These are phyloP conservation scores for Drosophila ficusphila DNA, from an alignment of 1,140 invertebrate genomes.

Conservation along the genomic window DNA sequence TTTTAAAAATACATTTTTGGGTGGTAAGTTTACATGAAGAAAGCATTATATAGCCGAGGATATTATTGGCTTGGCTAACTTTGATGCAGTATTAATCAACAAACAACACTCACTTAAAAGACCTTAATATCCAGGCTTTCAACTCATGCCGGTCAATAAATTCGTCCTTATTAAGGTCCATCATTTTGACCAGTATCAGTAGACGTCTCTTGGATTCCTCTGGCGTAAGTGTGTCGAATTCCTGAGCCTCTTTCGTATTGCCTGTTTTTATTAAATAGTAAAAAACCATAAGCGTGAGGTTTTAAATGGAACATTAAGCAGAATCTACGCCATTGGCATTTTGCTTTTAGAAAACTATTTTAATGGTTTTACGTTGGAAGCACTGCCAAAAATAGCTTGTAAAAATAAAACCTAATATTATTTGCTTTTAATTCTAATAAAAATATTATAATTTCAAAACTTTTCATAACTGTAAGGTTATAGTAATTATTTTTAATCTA, in stretches of 20 bases:
- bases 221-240: slow-evolving; percentile 94
- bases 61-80: slow-evolving; percentile 37
- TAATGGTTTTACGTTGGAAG: slow-evolving; percentile 12
- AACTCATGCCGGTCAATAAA: slow-evolving; percentile 93
- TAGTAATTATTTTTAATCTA: too few relatives aligned
- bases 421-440: too few relatives aligned
- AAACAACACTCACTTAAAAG: slow-evolving; percentile 91
- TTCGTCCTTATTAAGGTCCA: slow-evolving; percentile 92
- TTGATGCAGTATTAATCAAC: slow-evolving; percentile 58
- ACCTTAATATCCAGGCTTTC: slow-evolving; percentile 96
- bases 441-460: not conserved
- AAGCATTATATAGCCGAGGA: slow-evolving; percentile 15
- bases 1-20: not conserved
- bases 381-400: not conserved
- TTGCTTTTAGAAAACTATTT: slow-evolving; percentile 25
- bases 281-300: slow-evolving; percentile 21
- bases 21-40: slow-evolving; percentile 19
- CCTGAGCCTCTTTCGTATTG: slow-evolving; percentile 95
- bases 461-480: too few relatives aligned
- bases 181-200: slow-evolving; percentile 91
- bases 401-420: not conserved
- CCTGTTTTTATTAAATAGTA: slow-evolving; percentile 85
- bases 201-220: slow-evolving; percentile 94
- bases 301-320: slow-evolving; percentile 14
- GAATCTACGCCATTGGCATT: slow-evolving; percentile 30